A percentile compares a stretch with the other conserved stretches of the same genome.
phyloP scores from a whole-genome alignment of 2,113 vertebrate genomes.

The Athene noctua region DNA sequence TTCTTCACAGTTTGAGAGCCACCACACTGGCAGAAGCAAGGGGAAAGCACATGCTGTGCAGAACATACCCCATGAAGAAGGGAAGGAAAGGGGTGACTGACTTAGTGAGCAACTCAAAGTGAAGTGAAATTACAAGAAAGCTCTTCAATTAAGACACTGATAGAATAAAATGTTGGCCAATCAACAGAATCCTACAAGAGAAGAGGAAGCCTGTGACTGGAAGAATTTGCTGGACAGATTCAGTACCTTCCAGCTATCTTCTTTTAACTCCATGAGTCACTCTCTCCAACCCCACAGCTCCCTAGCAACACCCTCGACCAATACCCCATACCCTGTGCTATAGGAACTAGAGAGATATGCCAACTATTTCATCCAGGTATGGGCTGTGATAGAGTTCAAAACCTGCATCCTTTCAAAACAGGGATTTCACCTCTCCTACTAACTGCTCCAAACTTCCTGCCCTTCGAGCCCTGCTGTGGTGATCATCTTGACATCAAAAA shows the following conservation, averaged over 20 bases:
- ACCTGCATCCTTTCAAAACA: neutral
- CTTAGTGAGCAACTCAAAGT: neutral
- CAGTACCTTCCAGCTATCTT: neutral
- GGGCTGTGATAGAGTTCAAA: neutral
- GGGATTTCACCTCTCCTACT: neutral
- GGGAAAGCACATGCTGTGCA: neutral
- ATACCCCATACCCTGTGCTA: neutral
- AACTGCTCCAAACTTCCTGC: neutral
- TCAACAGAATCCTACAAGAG: neutral
- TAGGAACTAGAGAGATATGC: neutral
- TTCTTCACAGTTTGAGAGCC: neutral
- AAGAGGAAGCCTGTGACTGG: neutral
- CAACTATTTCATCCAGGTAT: neutral
- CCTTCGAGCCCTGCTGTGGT: neutral
- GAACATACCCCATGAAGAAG: accelerated
- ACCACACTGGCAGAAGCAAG: neutral
- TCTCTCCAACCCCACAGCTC: neutral
- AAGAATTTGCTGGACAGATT: neutral
- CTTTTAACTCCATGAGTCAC: neutral
- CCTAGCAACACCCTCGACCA: neutral
- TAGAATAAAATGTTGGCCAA: neutral
- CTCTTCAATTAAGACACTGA: neutral
- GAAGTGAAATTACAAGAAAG: neutral
- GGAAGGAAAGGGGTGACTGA: neutral
- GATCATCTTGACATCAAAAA: neutral